These are phyloP conservation scores for Anaspis maculata DNA, from an alignment of 2,888 invertebrate genomes.

Conservation along the genomic window DNA sequence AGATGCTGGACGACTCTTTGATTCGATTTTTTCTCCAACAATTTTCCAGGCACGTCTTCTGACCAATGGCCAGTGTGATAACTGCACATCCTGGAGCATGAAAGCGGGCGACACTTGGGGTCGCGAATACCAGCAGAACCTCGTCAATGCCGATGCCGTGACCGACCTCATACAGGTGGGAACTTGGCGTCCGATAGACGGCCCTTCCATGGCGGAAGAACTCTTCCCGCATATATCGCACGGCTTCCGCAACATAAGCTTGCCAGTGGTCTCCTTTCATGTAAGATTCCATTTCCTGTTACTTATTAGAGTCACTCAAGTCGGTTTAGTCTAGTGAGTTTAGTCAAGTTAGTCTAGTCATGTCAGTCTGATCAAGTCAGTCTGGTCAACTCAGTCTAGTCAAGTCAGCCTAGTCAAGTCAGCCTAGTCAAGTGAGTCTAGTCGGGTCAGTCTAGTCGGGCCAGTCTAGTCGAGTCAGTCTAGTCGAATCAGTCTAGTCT, in stretches of 20 bases:
- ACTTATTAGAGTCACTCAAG: too few relatives aligned
- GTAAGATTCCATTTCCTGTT: too few relatives aligned
- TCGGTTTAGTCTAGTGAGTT: too few relatives aligned
- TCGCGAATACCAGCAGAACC: constrained; percentile 25
- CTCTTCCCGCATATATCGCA: constrained; percentile 73
- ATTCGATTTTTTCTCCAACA: background rate
- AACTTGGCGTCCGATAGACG: constrained; percentile 65
- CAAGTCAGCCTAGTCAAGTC: too few relatives aligned
- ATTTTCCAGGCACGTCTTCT: constrained; percentile 33
- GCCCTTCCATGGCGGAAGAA: constrained; percentile 57
- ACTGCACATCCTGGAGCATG: constrained; percentile 50
- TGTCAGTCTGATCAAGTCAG: too few relatives aligned
- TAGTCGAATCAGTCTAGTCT: too few relatives aligned
- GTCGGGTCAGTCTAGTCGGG: too few relatives aligned
- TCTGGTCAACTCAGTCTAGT: too few relatives aligned
- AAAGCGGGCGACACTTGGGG: constrained; percentile 54
- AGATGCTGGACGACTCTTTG: background rate
- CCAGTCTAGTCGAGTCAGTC: too few relatives aligned
- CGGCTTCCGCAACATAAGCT: constrained; percentile 64
- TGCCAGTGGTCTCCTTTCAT: constrained; percentile 70
- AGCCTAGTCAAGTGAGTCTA: too few relatives aligned
- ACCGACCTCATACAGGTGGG: constrained; percentile 52
- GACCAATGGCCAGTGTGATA: constrained; percentile 42
- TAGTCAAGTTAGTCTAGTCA: too few relatives aligned
- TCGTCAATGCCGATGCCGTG: constrained; percentile 6